phyloP scores from a whole-genome alignment of 23 tunicate genomes.

The Botrylloides violaceus region DNA sequence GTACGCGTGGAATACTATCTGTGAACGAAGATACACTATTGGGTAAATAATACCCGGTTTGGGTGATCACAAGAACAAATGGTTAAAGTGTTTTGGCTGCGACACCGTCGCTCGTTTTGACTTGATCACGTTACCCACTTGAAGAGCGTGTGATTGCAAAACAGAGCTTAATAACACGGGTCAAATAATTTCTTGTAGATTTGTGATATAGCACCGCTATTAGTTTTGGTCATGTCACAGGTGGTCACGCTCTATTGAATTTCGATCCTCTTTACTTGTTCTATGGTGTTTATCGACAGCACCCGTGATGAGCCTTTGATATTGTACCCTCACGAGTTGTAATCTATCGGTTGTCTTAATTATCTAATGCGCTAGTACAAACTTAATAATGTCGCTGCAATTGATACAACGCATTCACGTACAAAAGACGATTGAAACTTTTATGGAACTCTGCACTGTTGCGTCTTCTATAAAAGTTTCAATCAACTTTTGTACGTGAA shows the following conservation, averaged over 20 bases:
- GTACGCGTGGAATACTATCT: not conserved
- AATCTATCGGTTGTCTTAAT: too few species aligned
- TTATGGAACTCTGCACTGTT: too few species aligned
- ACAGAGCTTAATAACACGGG: slow-evolving; percentile 14
- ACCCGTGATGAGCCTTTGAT: too few species aligned
- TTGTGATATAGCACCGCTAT: slow-evolving; percentile 10
- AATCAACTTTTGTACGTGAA: too few species aligned
- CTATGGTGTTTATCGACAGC: too few species aligned
- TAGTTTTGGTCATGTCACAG: slow-evolving; percentile 4
- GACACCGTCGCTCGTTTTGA: not conserved
- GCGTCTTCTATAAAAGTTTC: too few species aligned
- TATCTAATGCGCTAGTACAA: too few species aligned
- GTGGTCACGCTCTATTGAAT: slow-evolving; percentile 19
- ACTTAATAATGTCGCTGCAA: too few species aligned
- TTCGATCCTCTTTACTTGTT: slow-evolving; percentile 10
- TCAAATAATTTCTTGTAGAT: slow-evolving; percentile 7
- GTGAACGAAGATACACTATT: not conserved
- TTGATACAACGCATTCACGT: too few species aligned
- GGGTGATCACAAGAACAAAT: not conserved
- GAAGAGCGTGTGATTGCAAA: not conserved
- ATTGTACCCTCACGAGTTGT: too few species aligned
- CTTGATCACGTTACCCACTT: slow-evolving; percentile 1
- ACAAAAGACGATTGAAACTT: too few species aligned
- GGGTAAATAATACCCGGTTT: not conserved
- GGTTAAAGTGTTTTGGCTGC: too few species aligned